Percentiles rank a stretch among this genome's conserved stretches.
Conservation (phyloP, 2,888 invertebrate genomes). For the Prenolepis imparis region DNA sequence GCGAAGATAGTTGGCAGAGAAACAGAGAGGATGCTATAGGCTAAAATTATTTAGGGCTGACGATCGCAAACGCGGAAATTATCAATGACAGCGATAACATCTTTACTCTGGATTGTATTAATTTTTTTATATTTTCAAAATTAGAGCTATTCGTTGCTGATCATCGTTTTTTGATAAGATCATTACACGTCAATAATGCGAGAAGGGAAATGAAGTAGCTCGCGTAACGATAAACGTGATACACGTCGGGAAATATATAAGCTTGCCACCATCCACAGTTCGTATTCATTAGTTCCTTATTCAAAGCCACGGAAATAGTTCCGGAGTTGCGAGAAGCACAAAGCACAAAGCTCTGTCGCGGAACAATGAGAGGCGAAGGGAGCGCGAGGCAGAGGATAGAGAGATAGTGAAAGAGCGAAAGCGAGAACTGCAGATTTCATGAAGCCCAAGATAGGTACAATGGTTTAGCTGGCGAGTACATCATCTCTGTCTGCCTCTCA, state of each 20-base stretch:
- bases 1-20: slow-evolving; percentile 25
- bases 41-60: not conserved
- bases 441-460: slow-evolving; percentile 85
- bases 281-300: slow-evolving; percentile 86
- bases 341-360: slow-evolving; percentile 85
- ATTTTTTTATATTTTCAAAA: not conserved
- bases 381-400: slow-evolving; percentile 51
- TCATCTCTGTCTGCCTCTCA: slow-evolving; percentile 64
- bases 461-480: slow-evolving; percentile 84
- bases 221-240: slow-evolving; percentile 70
- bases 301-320: slow-evolving; percentile 85
- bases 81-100: not conserved
- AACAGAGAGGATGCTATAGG: not conserved
- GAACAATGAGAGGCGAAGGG: slow-evolving; percentile 82
- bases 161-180: not conserved
- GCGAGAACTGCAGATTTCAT: slow-evolving; percentile 83
- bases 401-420: slow-evolving; percentile 63
- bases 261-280: slow-evolving; percentile 74
- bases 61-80: slow-evolving; percentile 14
- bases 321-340: slow-evolving; percentile 84
- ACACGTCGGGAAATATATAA: slow-evolving; percentile 69
- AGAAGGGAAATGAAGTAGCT: slow-evolving; percentile 51
- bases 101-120: not conserved
- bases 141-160: not conserved
- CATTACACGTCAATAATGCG: not conserved